These are phyloP conservation scores for Drosophila murphyi DNA, from an alignment of 1,140 invertebrate genomes.

Conservation along the genomic window DNA sequence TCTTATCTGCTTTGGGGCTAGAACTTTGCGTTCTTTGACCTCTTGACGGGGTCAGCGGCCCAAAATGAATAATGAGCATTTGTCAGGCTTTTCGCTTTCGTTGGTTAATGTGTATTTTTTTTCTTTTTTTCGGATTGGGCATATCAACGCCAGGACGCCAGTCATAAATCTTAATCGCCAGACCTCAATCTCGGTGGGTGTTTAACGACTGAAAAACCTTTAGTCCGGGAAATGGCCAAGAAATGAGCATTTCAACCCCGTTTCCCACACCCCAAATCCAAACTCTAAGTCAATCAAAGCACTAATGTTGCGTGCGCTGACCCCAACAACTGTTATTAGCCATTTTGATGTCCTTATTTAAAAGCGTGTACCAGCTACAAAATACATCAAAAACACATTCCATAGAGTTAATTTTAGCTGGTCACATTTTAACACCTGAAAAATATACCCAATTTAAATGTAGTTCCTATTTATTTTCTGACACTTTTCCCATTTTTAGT, in stretches of 20 bases:
- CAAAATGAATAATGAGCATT: constrained; percentile 59
- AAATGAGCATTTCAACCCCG: constrained; percentile 5
- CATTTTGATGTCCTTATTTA: constrained; percentile 4
- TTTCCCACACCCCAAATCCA: not conserved
- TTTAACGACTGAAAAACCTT: constrained; percentile 16
- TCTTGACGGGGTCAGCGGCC: constrained; percentile 49
- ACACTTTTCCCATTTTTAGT: no score
- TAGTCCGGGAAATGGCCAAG: constrained; percentile 17
- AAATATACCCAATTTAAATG: no score
- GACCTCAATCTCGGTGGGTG: constrained; percentile 25
- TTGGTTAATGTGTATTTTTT: constrained; percentile 40
- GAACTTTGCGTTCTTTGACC: constrained; percentile 62
- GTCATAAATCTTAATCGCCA: constrained; percentile 73
- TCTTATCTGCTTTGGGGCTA: constrained; percentile 34
- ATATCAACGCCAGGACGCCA: constrained; percentile 30
- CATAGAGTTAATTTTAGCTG: no score
- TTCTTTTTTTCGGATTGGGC: not conserved
- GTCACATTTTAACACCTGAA: no score
- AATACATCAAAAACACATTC: not conserved
- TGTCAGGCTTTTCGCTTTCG: constrained; percentile 50
- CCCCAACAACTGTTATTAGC: constrained; percentile 22
- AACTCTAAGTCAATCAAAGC: constrained; percentile 32
- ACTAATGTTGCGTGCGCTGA: constrained; percentile 36
- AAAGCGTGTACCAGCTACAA: constrained; percentile 5
- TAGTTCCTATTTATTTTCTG: no score